Evolutionary conservation across 2,113 vertebrate genomes (phyloP).

Genomic region (Pristiophorus japonicus): DNA sequence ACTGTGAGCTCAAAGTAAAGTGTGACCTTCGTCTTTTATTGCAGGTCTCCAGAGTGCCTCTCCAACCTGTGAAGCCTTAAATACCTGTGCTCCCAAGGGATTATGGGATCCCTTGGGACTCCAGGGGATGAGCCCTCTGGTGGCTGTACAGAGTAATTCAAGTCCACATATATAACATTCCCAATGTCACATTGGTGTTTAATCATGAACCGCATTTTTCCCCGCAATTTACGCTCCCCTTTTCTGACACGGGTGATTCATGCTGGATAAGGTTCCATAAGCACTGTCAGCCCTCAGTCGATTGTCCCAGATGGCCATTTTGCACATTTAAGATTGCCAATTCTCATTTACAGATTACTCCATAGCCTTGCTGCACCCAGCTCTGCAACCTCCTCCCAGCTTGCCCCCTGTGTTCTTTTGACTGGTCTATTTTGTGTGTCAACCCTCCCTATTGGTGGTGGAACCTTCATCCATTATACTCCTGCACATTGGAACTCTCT

Average conservation of each 20-base stretch:
- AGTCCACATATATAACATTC: too few species aligned
- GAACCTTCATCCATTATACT: background rate
- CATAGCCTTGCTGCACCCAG: background rate
- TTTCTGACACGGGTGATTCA: background rate
- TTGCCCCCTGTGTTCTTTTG: background rate
- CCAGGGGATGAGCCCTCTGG: too few species aligned
- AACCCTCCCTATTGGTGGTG: background rate
- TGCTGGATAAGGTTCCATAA: background rate
- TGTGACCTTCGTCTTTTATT: too few species aligned
- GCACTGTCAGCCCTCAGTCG: background rate
- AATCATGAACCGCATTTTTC: background rate
- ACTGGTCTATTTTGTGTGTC: background rate
- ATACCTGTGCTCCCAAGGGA: too few species aligned
- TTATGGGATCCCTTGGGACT: too few species aligned
- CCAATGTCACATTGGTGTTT: background rate
- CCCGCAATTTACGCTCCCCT: background rate
- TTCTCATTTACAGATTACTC: constrained; percentile 2
- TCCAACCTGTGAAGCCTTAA: too few species aligned
- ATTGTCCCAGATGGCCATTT: background rate
- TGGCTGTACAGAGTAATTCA: too few species aligned
- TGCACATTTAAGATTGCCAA: background rate
- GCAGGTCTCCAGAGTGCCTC: too few species aligned
- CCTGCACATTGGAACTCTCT: background rate
- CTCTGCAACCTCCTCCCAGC: background rate
- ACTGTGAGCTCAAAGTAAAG: too few species aligned